A percentile compares a stretch with the other conserved stretches of the same genome.
Conservation (phyloP, 2,113 vertebrate genomes). For the Colinus virginianus region DNA sequence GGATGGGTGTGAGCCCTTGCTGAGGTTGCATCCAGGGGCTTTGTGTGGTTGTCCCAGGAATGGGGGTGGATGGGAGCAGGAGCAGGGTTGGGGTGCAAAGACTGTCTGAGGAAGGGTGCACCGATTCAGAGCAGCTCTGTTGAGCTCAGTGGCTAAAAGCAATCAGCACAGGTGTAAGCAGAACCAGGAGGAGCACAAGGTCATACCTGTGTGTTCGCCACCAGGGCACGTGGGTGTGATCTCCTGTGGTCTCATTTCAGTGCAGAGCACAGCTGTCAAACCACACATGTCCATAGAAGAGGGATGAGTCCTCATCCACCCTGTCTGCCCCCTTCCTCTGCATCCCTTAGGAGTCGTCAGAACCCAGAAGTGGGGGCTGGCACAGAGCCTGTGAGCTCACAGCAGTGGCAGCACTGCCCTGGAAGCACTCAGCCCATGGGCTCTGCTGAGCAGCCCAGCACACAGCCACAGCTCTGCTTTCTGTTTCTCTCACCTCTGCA, state of each 20-base stretch:
- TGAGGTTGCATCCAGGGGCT: not conserved
- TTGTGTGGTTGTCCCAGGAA: not conserved
- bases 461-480: too few species aligned
- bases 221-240: too few species aligned
- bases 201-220: not conserved
- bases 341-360: not conserved
- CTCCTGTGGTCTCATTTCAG: too few species aligned
- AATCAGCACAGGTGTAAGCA: fast-evolving
- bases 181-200: not conserved
- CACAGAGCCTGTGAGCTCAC: not conserved
- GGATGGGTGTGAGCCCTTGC: not conserved
- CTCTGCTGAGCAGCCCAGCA: too few species aligned
- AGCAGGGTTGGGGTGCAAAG: not conserved
- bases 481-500: fast-evolving
- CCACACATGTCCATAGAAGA: too few species aligned
- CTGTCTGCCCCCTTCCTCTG: not conserved
- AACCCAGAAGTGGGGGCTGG: not conserved
- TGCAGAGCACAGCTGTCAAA: too few species aligned
- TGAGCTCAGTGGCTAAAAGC: not conserved
- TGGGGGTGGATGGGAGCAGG: not conserved
- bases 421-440: too few species aligned
- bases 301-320: not conserved
- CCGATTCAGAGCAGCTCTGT: not conserved
- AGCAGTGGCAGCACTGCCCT: not conserved
- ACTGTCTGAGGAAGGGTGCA: not conserved